A percentile compares a stretch with the other conserved stretches of the same genome.
Conservation (phyloP, 2,797 vertebrate species). For the Clarias platycephalus region DNA sequence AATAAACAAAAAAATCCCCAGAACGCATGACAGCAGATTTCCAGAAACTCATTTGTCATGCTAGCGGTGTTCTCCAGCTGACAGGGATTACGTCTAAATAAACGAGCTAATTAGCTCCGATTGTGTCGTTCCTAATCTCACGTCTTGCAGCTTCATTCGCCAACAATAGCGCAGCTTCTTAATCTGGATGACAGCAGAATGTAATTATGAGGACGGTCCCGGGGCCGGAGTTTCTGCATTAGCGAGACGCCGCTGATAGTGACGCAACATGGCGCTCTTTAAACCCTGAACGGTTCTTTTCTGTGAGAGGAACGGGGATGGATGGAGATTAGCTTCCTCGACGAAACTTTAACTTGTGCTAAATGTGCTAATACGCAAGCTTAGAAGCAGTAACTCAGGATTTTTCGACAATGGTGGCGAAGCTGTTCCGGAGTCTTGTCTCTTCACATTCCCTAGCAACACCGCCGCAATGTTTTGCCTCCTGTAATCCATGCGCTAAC, state of each 20-base stretch:
- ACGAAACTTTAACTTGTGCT: slow-evolving; percentile 50
- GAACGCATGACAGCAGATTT: slow-evolving; percentile 22
- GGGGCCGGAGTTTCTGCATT: slow-evolving; percentile 29
- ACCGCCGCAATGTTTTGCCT: background rate
- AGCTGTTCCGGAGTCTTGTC: background rate
- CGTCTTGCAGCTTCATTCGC: slow-evolving; percentile 51
- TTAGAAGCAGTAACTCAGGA: background rate
- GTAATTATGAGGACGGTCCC: slow-evolving; percentile 53
- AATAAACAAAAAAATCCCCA: slow-evolving; percentile 9
- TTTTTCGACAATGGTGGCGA: background rate
- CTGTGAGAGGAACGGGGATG: slow-evolving; percentile 4
- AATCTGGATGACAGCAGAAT: slow-evolving; percentile 56
- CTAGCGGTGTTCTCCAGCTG: slow-evolving; percentile 35
- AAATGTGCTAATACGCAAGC: slow-evolving; percentile 41
- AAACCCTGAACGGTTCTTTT: slow-evolving; percentile 38
- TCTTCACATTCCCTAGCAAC: background rate
- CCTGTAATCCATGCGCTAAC: background rate
- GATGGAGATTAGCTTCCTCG: slow-evolving; percentile 41
- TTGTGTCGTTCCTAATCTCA: slow-evolving; percentile 60
- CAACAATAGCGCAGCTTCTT: slow-evolving; percentile 53
- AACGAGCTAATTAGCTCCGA: slow-evolving; percentile 62
- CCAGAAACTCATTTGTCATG: slow-evolving; percentile 50
- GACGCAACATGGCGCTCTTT: slow-evolving; percentile 2
- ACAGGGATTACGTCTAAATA: slow-evolving; percentile 54
- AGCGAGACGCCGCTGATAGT: slow-evolving; percentile 24